Evolutionary conservation across 2,888 invertebrate species (phyloP), one percentile per base, ranked within the genome.

Genomic region (Octodonta nipae): DNA sequence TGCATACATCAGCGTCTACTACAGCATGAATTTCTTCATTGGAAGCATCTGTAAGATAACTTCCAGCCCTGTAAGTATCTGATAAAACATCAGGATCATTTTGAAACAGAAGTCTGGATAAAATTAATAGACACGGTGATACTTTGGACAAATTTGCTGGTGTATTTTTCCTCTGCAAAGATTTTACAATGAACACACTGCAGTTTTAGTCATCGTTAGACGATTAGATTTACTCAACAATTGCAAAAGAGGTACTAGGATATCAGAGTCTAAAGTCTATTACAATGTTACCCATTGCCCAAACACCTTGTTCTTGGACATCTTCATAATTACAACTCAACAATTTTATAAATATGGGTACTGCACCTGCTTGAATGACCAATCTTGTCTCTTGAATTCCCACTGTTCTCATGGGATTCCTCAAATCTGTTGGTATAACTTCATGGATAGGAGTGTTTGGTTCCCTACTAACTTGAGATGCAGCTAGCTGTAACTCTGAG

Each of bases 111-210:
- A 95, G 69, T 29, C 83, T 75, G 3, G 92, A 81, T 51, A 96
- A 65, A 42, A 92, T 80, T 25, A 91, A 88, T 43, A 96, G 69
- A 49, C 84, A 83, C 48, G 75, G 72, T 4, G 76, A 71, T 16
- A 87, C 85, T 63, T 81, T 79, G 35, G 74, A 65, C 56, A 95
- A 95, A 53, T 87, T 85, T 4, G 93, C 89, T 1, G 91, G 83
- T 22, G 96, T 96, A 64, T 84, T 91, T n/a, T 96, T 33, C 96
- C 95, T 53, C 96, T 76, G 60, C 95, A 96, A 44, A 98, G 68
- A 67, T 98, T 98, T 26, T 95, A 95, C 38, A 96, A 66, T 26
- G 93, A 87, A 96, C 96, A 98, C 2, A 93, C 93, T n/a, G 88
- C 89, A 65, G 93, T 95, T n/a, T n/a, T n/a, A n/a, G n/a, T n/a